Conservation (phyloP, 2,113 vertebrate genomes). For the Toxostoma redivivum region DNA sequence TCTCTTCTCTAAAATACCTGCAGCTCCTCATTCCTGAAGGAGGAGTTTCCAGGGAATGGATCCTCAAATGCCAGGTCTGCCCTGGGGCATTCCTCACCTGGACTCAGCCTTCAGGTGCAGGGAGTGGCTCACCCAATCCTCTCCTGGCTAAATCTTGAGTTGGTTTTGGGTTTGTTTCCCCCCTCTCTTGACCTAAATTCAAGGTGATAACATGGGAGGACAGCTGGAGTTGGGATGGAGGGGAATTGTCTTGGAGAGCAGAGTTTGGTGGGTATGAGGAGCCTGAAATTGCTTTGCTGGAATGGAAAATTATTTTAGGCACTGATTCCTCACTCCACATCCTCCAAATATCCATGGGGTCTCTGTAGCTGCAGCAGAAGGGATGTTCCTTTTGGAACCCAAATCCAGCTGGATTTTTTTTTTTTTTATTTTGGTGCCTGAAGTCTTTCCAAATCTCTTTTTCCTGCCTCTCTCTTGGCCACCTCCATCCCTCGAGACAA, state of each 20-base stretch:
- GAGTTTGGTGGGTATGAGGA: not conserved
- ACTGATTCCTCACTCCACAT: not conserved
- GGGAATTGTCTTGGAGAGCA: not conserved
- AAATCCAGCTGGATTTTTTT: not conserved
- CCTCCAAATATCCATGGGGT: rapidly evolving
- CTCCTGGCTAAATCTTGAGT: not conserved
- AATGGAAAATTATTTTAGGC: not conserved
- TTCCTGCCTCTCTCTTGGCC: not conserved
- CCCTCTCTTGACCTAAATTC: not conserved
- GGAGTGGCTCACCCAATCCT: not conserved
- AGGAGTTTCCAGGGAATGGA: not conserved
- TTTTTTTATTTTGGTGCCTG: not conserved
- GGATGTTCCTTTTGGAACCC: not conserved
- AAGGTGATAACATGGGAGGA: not conserved
- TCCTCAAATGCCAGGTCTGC: rapidly evolving
- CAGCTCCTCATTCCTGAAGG: not conserved
- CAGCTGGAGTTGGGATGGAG: not conserved
- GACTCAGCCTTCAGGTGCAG: not conserved
- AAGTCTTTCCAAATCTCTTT: not conserved
- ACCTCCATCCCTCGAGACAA: not conserved
- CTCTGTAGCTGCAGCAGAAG: not conserved
- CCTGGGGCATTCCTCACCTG: not conserved
- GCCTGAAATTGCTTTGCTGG: not conserved
- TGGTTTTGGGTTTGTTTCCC: not conserved
- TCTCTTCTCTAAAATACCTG: not conserved